These are phyloP conservation scores for Hippocampus comes DNA, from an alignment of 2,113 vertebrate genomes.

Conservation along the genomic window DNA sequence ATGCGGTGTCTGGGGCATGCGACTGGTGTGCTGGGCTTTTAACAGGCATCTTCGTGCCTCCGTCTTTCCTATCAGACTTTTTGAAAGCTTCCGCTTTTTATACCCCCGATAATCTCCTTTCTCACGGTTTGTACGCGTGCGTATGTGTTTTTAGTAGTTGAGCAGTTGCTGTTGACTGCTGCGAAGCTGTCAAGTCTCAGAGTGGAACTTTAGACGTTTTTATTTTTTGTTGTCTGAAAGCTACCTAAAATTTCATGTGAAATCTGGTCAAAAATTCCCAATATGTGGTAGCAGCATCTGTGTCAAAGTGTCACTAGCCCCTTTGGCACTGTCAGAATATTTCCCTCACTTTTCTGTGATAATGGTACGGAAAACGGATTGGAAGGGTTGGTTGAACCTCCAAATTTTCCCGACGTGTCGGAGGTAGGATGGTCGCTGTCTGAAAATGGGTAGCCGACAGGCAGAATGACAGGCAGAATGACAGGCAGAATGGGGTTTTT, in stretches of 20 bases:
- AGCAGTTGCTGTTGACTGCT: constrained; percentile 27
- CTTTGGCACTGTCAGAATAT: neutral
- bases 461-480: too few species aligned
- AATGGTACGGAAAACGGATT: too few species aligned
- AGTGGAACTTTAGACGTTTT: neutral
- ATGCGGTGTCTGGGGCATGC: constrained; percentile 25
- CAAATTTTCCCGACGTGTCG: too few species aligned
- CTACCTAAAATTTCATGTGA: neutral
- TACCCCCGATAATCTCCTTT: constrained; percentile 39
- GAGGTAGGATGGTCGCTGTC: too few species aligned
- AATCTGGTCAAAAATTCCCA: neutral
- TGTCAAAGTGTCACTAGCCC: neutral
- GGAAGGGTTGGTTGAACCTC: too few species aligned
- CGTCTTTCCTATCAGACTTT: constrained; percentile 62
- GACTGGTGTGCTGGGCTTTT: constrained; percentile 1
- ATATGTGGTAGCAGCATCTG: neutral
- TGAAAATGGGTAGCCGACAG: too few species aligned
- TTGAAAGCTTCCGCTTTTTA: constrained; percentile 44
- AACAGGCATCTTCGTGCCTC: constrained; percentile 65
- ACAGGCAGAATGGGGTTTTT: too few species aligned
- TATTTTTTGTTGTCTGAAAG: neutral
- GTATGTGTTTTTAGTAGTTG: neutral
- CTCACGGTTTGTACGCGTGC: constrained; percentile 24
- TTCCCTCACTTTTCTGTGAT: neutral
- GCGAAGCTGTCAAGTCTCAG: constrained; percentile 14